phyloP scores from a whole-genome alignment of 2,797 vertebrate species.

The Sus cebifrons region DNA sequence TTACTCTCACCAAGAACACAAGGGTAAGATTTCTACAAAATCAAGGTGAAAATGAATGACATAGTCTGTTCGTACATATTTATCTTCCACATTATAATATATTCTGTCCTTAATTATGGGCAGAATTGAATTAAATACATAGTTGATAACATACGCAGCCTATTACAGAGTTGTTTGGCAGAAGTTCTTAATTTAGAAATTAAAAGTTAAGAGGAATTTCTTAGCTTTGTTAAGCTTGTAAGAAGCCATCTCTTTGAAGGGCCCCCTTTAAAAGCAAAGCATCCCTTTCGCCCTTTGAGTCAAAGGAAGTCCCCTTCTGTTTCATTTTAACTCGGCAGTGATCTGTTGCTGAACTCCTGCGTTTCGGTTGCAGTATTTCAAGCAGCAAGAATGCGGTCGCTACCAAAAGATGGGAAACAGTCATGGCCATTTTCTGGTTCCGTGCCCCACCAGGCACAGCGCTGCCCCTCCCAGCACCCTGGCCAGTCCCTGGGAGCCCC shows the following conservation, averaged over 20 bases:
- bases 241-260: background rate
- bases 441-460: background rate
- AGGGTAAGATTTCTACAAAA: background rate
- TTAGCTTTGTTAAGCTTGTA: background rate
- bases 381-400: background rate
- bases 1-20: background rate
- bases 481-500: background rate
- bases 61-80: accelerated
- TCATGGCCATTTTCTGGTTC: background rate
- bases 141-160: too few species aligned
- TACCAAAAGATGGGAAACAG: background rate
- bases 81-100: background rate
- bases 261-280: background rate
- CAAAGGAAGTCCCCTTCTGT: background rate
- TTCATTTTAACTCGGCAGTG: background rate
- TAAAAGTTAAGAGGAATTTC: background rate
- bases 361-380: background rate
- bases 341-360: background rate
- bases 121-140: background rate
- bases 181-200: background rate
- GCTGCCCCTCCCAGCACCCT: background rate
- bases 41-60: background rate
- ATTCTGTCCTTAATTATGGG: background rate
- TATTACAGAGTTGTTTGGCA: background rate
- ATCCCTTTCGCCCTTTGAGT: background rate